Evolutionary conservation across 2,888 invertebrate species (phyloP).

Genomic region (Spodoptera exigua): DNA sequence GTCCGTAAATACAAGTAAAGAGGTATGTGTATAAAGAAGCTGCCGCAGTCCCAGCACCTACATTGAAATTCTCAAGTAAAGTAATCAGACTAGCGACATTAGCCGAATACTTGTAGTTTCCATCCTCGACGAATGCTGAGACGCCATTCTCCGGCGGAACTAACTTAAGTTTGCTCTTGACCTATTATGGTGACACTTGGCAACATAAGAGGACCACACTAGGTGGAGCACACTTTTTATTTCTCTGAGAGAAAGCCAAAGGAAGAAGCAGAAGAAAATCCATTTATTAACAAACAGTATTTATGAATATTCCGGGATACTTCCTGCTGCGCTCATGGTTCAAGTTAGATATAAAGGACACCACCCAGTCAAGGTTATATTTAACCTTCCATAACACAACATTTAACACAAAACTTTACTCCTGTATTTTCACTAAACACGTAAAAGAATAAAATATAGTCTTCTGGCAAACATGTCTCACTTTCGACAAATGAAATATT

Average conservation of each 20-base stretch:
- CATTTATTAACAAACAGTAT: slow-evolving; percentile 27
- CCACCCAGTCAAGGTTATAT: not conserved
- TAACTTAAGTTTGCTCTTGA: slow-evolving; percentile 47
- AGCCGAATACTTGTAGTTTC: slow-evolving; percentile 26
- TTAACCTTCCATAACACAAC: not conserved
- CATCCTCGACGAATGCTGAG: slow-evolving; percentile 16
- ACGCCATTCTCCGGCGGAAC: slow-evolving; percentile 24
- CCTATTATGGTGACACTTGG: slow-evolving; percentile 49
- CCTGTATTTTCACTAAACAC: not conserved
- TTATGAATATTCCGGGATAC: slow-evolving; percentile 7
- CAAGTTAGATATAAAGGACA: slow-evolving; percentile 19
- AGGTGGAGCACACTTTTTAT: slow-evolving; percentile 37
- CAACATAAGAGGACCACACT: slow-evolving; percentile 46
- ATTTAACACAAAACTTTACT: slow-evolving; percentile 16
- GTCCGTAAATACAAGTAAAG: too few species aligned
- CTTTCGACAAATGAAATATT: slow-evolving; percentile 51
- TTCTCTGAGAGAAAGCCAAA: slow-evolving; percentile 34
- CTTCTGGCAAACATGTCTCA: slow-evolving; percentile 17
- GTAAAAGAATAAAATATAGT: slow-evolving; percentile 26
- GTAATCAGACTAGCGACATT: slow-evolving; percentile 20
- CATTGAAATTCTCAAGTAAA: slow-evolving; percentile 29
- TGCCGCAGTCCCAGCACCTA: not conserved
- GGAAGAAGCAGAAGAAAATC: slow-evolving; percentile 32
- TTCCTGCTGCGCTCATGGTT: slow-evolving; percentile 10
- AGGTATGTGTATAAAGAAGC: too few species aligned